Evolutionary conservation across 2,797 vertebrate genomes (phyloP), one percentile per base, ranked within the genome.

Genomic region (Chloroceryle inda): DNA sequence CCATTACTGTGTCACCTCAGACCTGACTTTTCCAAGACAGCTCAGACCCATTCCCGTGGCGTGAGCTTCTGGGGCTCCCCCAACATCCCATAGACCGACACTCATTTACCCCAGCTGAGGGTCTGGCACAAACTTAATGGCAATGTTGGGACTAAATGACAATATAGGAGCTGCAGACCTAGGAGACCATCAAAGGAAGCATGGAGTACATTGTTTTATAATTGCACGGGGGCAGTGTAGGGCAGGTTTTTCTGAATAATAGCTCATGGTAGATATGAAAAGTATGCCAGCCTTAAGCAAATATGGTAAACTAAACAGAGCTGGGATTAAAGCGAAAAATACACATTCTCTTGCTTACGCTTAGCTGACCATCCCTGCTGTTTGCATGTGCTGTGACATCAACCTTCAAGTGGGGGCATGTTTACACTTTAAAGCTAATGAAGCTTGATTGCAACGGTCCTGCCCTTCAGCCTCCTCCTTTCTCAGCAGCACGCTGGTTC

Each of bases 351-450:
- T 89, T 64, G 74, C 72, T 89, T 92, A 85, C 1, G 12, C 59
- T 95, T 87, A 80, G 59, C 64, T 85, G 85, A 76, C 37, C 52
- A 83, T 86, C 53, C 45, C 82, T 92, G 87, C 78, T 75, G 79
- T 97, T 97, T 96, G 89, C 84, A 49, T 61, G 94, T 74, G 64
- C 53, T 58, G 52, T 96, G 95, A 94, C 93, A 94, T 97, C 89
- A 94, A 16, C 63, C 77, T 92, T 96, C 90, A 93, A 68, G 78
- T 86, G 74, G 62, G 24, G 13, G 92, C 66, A 58, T 87, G 88
- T 96, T 96, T 96, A 76, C 85, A 50, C 2, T 0, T 80, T 71
- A 55, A 66, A 94, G 63, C 49, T 79, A 79, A 84, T 86, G 85
- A 85, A 69, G 78, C 49, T 66, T 88, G 73, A 92, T 69, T 81